Evolutionary conservation across 2,888 invertebrate genomes (phyloP).

Genomic region (Apamea monoglypha): DNA sequence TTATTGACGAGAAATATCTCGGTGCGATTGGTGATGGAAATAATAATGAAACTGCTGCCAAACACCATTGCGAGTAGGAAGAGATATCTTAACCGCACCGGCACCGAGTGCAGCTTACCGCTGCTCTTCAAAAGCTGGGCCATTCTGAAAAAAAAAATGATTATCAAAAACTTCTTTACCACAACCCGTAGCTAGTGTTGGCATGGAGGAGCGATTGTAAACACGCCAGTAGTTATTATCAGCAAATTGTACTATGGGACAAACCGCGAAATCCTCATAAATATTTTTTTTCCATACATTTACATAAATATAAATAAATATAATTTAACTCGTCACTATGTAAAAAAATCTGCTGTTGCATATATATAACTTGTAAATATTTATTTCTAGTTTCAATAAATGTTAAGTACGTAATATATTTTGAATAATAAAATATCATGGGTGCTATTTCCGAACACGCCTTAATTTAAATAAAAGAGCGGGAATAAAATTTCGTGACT

Average conservation of each 20-base stretch:
- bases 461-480: no score
- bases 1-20: constrained; percentile 77
- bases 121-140: constrained; percentile 69
- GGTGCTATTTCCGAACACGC: no score
- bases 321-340: no score
- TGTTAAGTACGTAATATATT: no score
- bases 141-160: constrained; percentile 80
- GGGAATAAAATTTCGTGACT: no score
- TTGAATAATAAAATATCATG: no score
- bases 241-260: background rate
- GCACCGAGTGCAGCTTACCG: constrained; percentile 68
- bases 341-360: no score
- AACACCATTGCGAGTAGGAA: constrained; percentile 80
- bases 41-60: constrained; percentile 80
- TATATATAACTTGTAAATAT: no score
- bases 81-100: constrained; percentile 80
- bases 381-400: no score
- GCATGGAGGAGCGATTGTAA: background rate
- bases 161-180: background rate
- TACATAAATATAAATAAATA: background rate
- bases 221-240: background rate
- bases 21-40: constrained; percentile 79
- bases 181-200: background rate
- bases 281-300: background rate
- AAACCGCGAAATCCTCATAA: background rate